phyloP scores from a whole-genome alignment of 1,140 invertebrate genomes.

The Ceratoteleas bidentatus region DNA sequence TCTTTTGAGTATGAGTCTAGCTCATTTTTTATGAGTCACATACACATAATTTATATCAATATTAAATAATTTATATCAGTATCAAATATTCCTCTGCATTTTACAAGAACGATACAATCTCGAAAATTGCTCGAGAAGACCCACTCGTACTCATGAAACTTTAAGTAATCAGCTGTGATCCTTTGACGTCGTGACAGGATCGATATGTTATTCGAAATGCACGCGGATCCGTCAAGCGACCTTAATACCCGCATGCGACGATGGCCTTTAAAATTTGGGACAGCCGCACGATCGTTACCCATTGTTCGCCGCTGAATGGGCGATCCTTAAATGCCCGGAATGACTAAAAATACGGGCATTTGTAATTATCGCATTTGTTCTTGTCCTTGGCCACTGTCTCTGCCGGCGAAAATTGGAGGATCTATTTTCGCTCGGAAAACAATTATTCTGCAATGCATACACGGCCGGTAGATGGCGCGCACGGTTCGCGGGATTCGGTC shows the following conservation, averaged over 20 bases:
- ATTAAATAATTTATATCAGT: too few species aligned
- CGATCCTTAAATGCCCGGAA: constrained; percentile 53
- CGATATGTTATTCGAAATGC: constrained; percentile 30
- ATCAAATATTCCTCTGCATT: too few species aligned
- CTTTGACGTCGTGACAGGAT: background rate
- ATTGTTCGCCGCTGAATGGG: constrained; percentile 61
- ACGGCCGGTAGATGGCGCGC: constrained; percentile 20
- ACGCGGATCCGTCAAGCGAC: constrained; percentile 40
- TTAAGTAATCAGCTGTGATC: too few species aligned
- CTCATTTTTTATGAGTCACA: too few species aligned
- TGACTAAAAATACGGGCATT: constrained; percentile 66
- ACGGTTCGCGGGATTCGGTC: constrained; percentile 39
- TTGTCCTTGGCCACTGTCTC: constrained; percentile 52
- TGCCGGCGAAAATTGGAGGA: constrained; percentile 29
- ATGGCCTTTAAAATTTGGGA: constrained; percentile 59
- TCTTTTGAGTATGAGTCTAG: too few species aligned
- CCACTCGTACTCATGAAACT: too few species aligned
- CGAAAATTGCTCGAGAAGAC: too few species aligned
- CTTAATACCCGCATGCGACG: constrained; percentile 60
- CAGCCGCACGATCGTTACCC: constrained; percentile 59
- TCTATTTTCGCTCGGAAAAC: constrained; percentile 49
- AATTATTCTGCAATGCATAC: constrained; percentile 51
- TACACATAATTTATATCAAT: too few species aligned
- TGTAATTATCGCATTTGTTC: constrained; percentile 65
- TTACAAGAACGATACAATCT: too few species aligned